Conservation (phyloP, 2,797 vertebrate genomes). For the Rhadinocentrus ornatus region DNA sequence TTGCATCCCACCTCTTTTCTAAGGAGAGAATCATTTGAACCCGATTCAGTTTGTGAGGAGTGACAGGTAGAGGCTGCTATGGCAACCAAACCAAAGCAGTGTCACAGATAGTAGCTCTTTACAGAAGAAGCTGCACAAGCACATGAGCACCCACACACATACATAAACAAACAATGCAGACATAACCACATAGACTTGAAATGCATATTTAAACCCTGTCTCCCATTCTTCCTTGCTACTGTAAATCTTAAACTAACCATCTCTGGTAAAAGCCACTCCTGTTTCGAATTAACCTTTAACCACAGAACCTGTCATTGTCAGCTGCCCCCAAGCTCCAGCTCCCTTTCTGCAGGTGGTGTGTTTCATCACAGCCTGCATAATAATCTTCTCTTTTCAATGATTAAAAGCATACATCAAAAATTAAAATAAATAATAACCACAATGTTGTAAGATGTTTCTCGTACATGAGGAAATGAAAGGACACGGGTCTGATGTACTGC, state of each 20-base stretch:
- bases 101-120: conserved; percentile 59
- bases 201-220: conserved; percentile 62
- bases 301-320: conserved; percentile 25
- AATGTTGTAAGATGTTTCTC: conserved; percentile 21
- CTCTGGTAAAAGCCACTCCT: conserved; percentile 41
- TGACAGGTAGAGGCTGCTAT: conserved; percentile 82
- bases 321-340: conserved; percentile 14
- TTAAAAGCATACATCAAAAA: conserved; percentile 38
- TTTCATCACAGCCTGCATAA: conserved; percentile 36
- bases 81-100: conserved; percentile 77
- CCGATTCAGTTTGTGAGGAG: conserved; percentile 65
- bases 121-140: conserved; percentile 50
- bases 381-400: conserved; percentile 27
- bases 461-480: conserved; percentile 28
- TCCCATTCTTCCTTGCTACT: conserved; percentile 55
- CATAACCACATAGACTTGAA: conserved; percentile 52
- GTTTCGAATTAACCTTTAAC: conserved; percentile 33
- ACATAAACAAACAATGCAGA: conserved; percentile 14
- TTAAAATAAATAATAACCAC: conserved; percentile 16
- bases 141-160: conserved; percentile 23
- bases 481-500: conserved; percentile 38
- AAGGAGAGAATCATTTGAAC: conserved; percentile 69
- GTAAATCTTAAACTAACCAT: conserved; percentile 49
- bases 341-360: conserved; percentile 26
- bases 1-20: conserved; percentile 67